phyloP scores from a whole-genome alignment of 2,888 invertebrate species.

The Lordiphosa andalusiaca region DNA sequence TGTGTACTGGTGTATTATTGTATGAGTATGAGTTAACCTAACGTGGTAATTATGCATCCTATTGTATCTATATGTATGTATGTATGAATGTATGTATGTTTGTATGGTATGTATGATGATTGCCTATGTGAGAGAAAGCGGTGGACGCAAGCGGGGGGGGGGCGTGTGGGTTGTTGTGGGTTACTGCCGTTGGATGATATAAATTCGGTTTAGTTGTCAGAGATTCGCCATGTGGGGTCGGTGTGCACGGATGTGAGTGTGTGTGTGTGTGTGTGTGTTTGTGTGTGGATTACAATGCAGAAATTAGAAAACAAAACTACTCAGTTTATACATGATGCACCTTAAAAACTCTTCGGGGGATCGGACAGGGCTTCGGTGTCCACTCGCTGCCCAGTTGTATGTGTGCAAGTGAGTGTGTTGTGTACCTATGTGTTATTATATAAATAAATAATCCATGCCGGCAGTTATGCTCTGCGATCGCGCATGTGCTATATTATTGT shows the following conservation, averaged over 20 bases:
- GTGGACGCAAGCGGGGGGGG: slow-evolving; percentile 16
- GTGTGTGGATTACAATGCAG: slow-evolving; percentile 8
- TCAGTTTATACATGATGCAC: slow-evolving; percentile 18
- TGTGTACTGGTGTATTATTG: slow-evolving; percentile 6
- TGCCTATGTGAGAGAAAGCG: slow-evolving; percentile 19
- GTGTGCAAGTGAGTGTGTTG: slow-evolving; percentile 2
- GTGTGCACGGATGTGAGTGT: slow-evolving; percentile 4
- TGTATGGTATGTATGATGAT: background rate
- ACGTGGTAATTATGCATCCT: slow-evolving; percentile 16
- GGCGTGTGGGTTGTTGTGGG: slow-evolving; percentile 7
- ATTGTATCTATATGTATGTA: slow-evolving; percentile 32
- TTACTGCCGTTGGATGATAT: slow-evolving; percentile 36
- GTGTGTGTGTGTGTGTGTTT: background rate
- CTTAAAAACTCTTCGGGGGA: background rate
- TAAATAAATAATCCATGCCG: slow-evolving; percentile 13
- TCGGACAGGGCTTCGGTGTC: background rate
- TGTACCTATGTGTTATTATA: slow-evolving; percentile 3
- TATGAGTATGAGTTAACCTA: slow-evolving; percentile 22
- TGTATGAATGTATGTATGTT: slow-evolving; percentile 27
- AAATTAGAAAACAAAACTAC: slow-evolving; percentile 11
- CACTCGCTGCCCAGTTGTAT: slow-evolving; percentile 1
- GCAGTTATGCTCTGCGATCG: slow-evolving; percentile 5
- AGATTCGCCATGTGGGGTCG: slow-evolving; percentile 10
- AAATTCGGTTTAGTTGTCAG: slow-evolving; percentile 52
- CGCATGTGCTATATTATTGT: slow-evolving; percentile 12